Percentiles rank a stretch among this genome's conserved stretches.
phyloP scores from a whole-genome alignment of 2,113 vertebrate species.

The Hyaena hyaena region DNA sequence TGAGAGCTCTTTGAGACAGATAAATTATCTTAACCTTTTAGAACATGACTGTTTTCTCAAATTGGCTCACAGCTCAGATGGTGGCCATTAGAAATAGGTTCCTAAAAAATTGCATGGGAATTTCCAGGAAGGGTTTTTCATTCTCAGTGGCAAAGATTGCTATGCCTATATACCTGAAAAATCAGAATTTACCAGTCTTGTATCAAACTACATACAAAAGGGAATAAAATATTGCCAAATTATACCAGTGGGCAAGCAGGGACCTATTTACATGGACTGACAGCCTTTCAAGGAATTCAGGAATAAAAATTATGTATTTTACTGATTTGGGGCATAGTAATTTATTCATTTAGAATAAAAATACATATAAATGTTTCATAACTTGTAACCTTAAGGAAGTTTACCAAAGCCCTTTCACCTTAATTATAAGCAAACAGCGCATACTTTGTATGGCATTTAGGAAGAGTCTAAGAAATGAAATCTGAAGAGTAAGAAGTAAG shows the following conservation, averaged over 20 bases:
- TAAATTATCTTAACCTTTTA: background rate
- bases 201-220: background rate
- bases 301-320: background rate
- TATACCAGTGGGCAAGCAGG: background rate
- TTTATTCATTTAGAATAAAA: slow-evolving; percentile 2
- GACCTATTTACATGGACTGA: background rate
- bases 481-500: background rate
- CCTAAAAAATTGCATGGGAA: background rate
- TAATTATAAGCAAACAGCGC: background rate
- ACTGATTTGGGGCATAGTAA: background rate
- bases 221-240: background rate
- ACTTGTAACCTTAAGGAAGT: background rate
- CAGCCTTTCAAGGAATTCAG: slow-evolving; percentile 11
- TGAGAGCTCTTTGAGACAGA: background rate
- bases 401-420: background rate
- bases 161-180: background rate
- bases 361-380: background rate
- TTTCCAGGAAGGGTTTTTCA: background rate
- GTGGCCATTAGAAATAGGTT: background rate
- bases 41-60: background rate
- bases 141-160: background rate
- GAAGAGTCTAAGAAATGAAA: slow-evolving; percentile 22
- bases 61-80: background rate
- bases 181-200: background rate
- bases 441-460: background rate